Conservation (phyloP, 2,888 invertebrate species). For the Sepioteuthis lessoniana region DNA sequence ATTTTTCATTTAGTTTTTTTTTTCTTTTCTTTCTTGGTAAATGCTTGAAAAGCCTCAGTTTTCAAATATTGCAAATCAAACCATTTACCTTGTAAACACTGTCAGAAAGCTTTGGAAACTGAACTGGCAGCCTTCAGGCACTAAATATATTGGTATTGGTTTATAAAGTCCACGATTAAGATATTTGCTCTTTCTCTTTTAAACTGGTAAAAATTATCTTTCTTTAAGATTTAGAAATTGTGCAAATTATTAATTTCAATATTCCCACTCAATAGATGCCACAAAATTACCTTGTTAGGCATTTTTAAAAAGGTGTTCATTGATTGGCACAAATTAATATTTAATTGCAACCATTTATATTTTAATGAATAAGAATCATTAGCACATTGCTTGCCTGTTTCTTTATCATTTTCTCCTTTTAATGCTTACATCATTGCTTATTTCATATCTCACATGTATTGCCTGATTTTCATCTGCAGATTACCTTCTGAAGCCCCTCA, state of each 20-base stretch:
- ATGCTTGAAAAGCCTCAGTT: neutral
- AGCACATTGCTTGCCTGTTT: neutral
- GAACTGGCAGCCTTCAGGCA: neutral
- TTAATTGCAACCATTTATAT: neutral
- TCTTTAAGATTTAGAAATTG: neutral
- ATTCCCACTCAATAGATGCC: neutral
- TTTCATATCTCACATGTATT: neutral
- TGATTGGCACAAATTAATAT: constrained; percentile 33
- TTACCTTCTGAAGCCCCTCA: constrained; percentile 14
- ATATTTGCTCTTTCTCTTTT: neutral
- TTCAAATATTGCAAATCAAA: neutral
- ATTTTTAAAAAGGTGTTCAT: neutral
- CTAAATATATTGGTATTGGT: neutral
- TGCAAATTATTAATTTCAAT: constrained; percentile 11
- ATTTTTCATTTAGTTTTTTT: too few relatives aligned
- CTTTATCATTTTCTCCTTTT: neutral
- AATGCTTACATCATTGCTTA: neutral
- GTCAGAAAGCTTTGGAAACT: neutral
- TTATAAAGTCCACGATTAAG: neutral
- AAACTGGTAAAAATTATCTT: neutral
- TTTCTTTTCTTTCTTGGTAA: neutral
- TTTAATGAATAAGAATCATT: neutral
- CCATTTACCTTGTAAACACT: neutral
- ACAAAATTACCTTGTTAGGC: neutral
- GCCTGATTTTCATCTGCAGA: neutral